Evolutionary conservation across 2,113 vertebrate species (phyloP), one percentile per base, ranked within the genome.

Genomic region (Erythrocercus mccallii): DNA sequence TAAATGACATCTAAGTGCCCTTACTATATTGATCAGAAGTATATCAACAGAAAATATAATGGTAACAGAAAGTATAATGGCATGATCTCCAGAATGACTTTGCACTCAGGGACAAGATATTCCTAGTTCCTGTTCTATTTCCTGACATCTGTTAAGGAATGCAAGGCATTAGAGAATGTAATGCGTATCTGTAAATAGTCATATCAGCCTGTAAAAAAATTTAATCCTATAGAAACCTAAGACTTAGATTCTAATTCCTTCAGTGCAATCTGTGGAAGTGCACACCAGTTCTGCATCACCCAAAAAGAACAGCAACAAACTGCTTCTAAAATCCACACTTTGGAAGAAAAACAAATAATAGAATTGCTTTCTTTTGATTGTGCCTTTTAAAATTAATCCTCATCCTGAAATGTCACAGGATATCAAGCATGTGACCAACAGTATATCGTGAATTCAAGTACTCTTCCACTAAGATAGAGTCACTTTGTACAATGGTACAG

Each of bases 1-100:
- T 93, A 93, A 95, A 88, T 1, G 15, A 61, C 50, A 77, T 73
- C 58, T 87, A 79, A 94, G 54, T 84, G 79, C 58, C 57, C 42
- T 70, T 56, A 74, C 0, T 76, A 66, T 60, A 96, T 85, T 61
- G 77, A 95, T 88, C 61, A 93, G 58, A 74, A 81, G 48, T 16
- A 5, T 70, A 79, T 38, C 2, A 1, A 62, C 35, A 62, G 42
- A 40, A 91, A 76, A 51, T 17, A 51, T 15, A 89, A 64, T 11
- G 44, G 28, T 62, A 86, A 84, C 33, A 62, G 35, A 50, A 92
- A 73, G 54, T 22, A 48, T 17, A 89, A 61, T 12, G 37, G 48
- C 48, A 19, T 33, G 40, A 74, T 45, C 65, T 87, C 35, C 64
- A 82, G 42, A 50, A 91, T 87, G 50, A 76, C 71, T 88, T 3